A percentile compares a stretch with the other conserved stretches of the same genome.
Evolutionary conservation across 1,140 invertebrate genomes (phyloP).

Genomic region (Drosophila parabipectinata): DNA sequence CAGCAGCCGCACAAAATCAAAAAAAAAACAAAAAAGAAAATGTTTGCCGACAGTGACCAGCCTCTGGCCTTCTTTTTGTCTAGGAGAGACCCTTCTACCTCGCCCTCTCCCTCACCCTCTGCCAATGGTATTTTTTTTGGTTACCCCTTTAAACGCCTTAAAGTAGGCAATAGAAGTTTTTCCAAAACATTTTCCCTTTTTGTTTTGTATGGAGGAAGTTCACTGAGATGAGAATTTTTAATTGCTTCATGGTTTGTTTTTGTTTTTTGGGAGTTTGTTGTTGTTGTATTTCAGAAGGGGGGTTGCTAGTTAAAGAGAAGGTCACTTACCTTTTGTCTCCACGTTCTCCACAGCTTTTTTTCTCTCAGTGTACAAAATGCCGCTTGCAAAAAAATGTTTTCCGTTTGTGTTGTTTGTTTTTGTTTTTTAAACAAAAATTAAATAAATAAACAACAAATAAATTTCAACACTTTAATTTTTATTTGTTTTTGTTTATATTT

Average conservation of each 20-base stretch:
- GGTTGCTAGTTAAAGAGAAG: conserved; percentile 34
- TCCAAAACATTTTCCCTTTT: conserved; percentile 9
- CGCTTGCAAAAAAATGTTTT: conserved; percentile 16
- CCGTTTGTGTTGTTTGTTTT: conserved; percentile 29
- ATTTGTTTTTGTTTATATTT: not conserved
- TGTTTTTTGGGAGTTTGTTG: conserved; percentile 12
- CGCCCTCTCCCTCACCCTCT: not conserved
- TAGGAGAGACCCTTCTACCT: not conserved
- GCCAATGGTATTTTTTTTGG: not conserved
- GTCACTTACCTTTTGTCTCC: conserved; percentile 74
- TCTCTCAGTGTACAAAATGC: conserved; percentile 25
- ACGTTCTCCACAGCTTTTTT: conserved; percentile 22
- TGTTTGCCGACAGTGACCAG: conserved; percentile 67
- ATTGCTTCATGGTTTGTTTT: conserved; percentile 33
- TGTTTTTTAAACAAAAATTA: conserved; percentile 7
- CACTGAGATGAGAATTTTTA: conserved; percentile 43
- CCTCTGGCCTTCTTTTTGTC: conserved; percentile 31
- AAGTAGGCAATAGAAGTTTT: conserved; percentile 63
- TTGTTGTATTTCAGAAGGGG: not conserved
- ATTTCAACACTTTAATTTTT: conserved; percentile 13
- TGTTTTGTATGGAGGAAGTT: not conserved
- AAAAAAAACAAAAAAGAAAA: conserved; percentile 12
- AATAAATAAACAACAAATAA: not conserved
- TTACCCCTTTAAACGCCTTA: conserved; percentile 49
- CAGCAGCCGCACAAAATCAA: conserved; percentile 1